Evolutionary conservation across 2,888 invertebrate genomes (phyloP).

Genomic region (Nomada hirtipes): DNA sequence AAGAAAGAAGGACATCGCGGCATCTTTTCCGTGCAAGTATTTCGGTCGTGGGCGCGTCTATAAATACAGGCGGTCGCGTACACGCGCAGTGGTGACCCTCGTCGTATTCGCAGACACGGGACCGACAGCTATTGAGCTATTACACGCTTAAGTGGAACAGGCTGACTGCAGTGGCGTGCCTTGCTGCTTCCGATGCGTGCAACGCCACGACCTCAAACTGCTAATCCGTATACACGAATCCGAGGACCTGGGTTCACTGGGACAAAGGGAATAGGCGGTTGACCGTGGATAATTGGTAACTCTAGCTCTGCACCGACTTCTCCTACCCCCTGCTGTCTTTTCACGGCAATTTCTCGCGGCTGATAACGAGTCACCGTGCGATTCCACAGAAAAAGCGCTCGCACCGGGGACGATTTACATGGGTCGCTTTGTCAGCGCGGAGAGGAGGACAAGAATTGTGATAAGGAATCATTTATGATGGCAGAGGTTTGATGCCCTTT

Average conservation of each 20-base stretch:
- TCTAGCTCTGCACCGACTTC: constrained; percentile 1
- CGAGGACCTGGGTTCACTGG: constrained; percentile 52
- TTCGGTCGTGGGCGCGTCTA: constrained; percentile 33
- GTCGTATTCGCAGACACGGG: constrained; percentile 65
- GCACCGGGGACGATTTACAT: too few relatives aligned
- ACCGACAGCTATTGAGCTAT: constrained; percentile 81
- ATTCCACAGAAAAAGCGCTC: neutral
- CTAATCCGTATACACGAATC: constrained; percentile 66
- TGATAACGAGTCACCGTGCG: neutral
- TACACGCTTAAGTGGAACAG: constrained; percentile 81
- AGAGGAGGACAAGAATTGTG: too few relatives aligned
- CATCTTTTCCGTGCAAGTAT: constrained; percentile 33
- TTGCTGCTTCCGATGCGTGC: constrained; percentile 65
- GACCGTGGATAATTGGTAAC: constrained; percentile 57
- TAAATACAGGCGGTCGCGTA: constrained; percentile 56
- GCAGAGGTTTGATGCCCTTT: too few relatives aligned
- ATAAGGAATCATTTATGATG: too few relatives aligned
- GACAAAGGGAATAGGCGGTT: constrained; percentile 55
- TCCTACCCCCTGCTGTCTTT: neutral
- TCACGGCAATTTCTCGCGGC: constrained; percentile 10
- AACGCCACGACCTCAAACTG: constrained; percentile 69
- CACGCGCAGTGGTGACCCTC: constrained; percentile 58
- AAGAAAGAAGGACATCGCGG: neutral
- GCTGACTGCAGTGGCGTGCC: constrained; percentile 76
- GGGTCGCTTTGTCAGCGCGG: too few relatives aligned